phyloP scores from a whole-genome alignment of 2,888 invertebrate species.

The Microctonus aethiopoides region DNA sequence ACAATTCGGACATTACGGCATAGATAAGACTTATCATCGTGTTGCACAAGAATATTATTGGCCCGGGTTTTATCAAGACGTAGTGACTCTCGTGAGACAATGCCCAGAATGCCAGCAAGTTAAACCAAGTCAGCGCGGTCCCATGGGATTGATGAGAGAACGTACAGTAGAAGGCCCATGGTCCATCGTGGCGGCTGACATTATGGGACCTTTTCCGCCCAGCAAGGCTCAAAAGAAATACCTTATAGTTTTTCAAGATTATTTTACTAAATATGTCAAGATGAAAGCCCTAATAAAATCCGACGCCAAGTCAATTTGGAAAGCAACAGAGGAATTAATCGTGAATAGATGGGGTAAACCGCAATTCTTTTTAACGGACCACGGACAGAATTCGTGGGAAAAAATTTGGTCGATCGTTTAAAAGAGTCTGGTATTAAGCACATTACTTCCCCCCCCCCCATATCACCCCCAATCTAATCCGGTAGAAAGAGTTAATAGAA shows the following conservation, averaged over 20 bases:
- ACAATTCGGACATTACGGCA: constrained; percentile 1
- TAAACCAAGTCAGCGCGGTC: background rate
- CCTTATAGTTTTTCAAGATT: constrained; percentile 39
- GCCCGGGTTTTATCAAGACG: constrained; percentile 4
- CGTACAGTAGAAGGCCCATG: background rate
- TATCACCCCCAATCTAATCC: too few species aligned
- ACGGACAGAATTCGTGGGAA: too few species aligned
- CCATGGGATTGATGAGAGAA: background rate
- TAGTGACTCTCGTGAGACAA: background rate
- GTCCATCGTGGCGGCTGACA: constrained; percentile 20
- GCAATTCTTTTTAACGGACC: too few species aligned
- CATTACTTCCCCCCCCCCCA: too few species aligned
- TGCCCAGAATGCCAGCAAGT: background rate
- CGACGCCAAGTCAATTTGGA: too few species aligned
- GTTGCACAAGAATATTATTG: background rate
- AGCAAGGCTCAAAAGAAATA: constrained; percentile 14
- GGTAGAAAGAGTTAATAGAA: too few species aligned
- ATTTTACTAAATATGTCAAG: constrained; percentile 41
- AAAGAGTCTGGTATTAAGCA: too few species aligned
- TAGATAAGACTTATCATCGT: constrained; percentile 7
- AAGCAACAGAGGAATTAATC: background rate
- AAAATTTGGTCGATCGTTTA: too few species aligned
- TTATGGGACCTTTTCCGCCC: constrained; percentile 43
- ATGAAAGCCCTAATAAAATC: too few species aligned
- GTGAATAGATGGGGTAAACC: background rate